Evolutionary conservation across 1,140 invertebrate genomes (phyloP).

Genomic region (Drosophila truncata): DNA sequence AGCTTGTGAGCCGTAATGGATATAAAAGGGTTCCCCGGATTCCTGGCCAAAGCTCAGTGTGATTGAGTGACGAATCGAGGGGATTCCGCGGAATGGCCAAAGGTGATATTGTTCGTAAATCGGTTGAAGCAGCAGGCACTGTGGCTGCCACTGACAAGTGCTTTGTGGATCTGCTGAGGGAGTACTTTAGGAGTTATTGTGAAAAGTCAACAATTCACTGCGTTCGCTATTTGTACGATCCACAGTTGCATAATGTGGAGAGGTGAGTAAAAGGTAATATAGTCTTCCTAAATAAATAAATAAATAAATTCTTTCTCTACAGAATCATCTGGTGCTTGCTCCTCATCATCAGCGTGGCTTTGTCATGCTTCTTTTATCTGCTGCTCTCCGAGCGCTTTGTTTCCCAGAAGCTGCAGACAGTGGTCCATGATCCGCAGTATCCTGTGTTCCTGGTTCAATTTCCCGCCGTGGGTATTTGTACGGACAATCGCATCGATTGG

Average conservation of each 20-base stretch:
- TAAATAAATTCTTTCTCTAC: not conserved
- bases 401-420: slow-evolving; percentile 80
- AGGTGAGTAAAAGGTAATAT: slow-evolving; percentile 27
- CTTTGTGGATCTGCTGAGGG: slow-evolving; percentile 48
- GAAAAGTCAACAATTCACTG: slow-evolving; percentile 76
- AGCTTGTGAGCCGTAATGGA: slow-evolving; percentile 60
- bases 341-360: slow-evolving; percentile 53
- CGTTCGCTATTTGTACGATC: slow-evolving; percentile 74
- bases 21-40: slow-evolving; percentile 31
- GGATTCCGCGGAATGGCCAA: slow-evolving; percentile 54
- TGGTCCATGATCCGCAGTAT: slow-evolving; percentile 89
- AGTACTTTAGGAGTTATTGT: slow-evolving; percentile 71
- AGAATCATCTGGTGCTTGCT: slow-evolving; percentile 69
- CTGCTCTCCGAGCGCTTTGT: slow-evolving; percentile 66
- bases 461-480: slow-evolving; percentile 89
- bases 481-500: slow-evolving; percentile 86
- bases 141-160: slow-evolving; percentile 19
- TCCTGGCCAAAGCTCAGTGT: slow-evolving; percentile 7
- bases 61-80: slow-evolving; percentile 24
- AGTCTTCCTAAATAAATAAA: too few relatives aligned
- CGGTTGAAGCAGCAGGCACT: not conserved
- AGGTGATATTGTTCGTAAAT: slow-evolving; percentile 6
- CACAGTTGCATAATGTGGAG: slow-evolving; percentile 66
- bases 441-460: slow-evolving; percentile 89
- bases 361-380: slow-evolving; percentile 62